phyloP scores from a whole-genome alignment of 1,140 invertebrate genomes.

The Akabosia matsudoensis region DNA sequence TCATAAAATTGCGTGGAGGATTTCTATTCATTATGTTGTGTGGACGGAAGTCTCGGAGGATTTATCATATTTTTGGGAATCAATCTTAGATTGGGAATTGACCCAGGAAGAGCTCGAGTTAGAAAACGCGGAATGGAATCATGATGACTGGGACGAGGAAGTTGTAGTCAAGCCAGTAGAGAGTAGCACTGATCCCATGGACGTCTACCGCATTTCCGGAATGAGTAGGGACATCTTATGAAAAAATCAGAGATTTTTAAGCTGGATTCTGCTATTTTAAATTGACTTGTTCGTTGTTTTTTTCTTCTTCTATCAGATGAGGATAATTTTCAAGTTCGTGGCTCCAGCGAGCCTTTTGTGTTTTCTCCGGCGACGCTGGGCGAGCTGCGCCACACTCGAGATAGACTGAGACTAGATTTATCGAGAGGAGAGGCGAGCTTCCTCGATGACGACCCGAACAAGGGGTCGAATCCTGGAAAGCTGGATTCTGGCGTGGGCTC shows the following conservation, averaged over 20 bases:
- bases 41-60: not conserved
- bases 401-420: slow-evolving; percentile 68
- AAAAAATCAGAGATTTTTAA: not conserved
- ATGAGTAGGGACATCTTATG: slow-evolving; percentile 26
- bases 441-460: slow-evolving; percentile 29
- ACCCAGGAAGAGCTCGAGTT: slow-evolving; percentile 38
- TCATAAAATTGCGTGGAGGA: not conserved
- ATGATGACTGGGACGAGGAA: slow-evolving; percentile 46
- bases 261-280: not conserved
- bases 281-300: not conserved
- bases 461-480: not conserved
- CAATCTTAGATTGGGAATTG: slow-evolving; percentile 44
- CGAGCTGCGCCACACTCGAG: slow-evolving; percentile 68
- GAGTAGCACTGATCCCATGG: slow-evolving; percentile 37
- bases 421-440: slow-evolving; percentile 39
- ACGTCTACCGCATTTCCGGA: slow-evolving; percentile 43
- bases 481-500: slow-evolving; percentile 42
- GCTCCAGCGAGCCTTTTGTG: slow-evolving; percentile 33
- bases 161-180: not conserved
- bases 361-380: slow-evolving; percentile 54
- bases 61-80: not conserved
- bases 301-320: slow-evolving; percentile 9
- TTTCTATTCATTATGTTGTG: not conserved
- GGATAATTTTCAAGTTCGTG: slow-evolving; percentile 31
- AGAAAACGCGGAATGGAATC: slow-evolving; percentile 37